Evolutionary conservation across 2,797 vertebrate species (phyloP).

Genomic region (Chlorospingus flavigularis): DNA sequence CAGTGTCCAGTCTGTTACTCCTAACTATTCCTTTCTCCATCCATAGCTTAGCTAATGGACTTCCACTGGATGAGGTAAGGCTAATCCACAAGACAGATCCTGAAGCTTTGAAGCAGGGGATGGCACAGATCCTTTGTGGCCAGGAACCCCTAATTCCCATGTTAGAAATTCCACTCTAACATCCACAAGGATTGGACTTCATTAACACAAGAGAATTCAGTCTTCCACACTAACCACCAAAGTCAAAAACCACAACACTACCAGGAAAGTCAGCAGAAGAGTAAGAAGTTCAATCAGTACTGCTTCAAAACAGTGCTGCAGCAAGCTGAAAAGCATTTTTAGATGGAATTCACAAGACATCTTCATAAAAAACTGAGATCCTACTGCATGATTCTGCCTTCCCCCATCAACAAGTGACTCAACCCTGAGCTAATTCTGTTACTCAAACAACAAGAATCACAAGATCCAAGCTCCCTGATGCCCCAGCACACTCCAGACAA

Average conservation of each 20-base stretch:
- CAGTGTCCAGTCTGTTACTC: background rate
- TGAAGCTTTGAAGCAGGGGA: constrained; percentile 9
- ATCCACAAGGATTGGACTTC: background rate
- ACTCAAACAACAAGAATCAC: background rate
- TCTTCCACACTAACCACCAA: background rate
- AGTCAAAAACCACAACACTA: background rate
- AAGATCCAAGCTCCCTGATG: background rate
- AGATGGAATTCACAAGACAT: background rate
- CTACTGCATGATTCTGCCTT: background rate
- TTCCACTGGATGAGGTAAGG: background rate
- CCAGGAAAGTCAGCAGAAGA: background rate
- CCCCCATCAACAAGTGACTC: background rate
- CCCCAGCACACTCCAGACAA: background rate
- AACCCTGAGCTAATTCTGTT: background rate
- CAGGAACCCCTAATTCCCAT: background rate
- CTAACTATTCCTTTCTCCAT: background rate
- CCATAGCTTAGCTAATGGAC: background rate
- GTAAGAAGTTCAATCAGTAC: background rate
- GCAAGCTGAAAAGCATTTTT: background rate
- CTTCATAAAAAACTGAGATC: background rate
- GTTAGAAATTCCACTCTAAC: background rate
- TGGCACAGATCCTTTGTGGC: background rate
- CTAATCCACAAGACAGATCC: constrained; percentile 22
- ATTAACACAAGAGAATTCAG: background rate
- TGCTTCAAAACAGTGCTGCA: background rate